These are phyloP conservation scores for Chloroceryle inda DNA, from an alignment of 2,797 vertebrate species.

Conservation along the genomic window DNA sequence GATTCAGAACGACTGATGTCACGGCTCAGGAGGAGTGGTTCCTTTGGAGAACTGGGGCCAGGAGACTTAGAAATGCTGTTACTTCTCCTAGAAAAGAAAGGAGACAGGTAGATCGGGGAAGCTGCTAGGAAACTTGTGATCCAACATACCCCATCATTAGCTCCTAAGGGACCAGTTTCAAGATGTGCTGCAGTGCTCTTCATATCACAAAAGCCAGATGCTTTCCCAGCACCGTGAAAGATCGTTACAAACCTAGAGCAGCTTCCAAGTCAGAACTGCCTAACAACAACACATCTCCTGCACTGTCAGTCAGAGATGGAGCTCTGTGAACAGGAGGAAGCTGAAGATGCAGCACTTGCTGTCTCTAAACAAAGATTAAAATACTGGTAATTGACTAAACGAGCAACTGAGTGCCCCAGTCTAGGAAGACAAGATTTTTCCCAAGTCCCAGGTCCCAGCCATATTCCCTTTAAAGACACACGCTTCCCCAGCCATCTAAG, in stretches of 20 bases:
- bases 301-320: background rate
- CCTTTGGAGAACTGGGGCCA: slow-evolving; percentile 90
- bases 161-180: background rate
- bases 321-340: background rate
- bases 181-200: background rate
- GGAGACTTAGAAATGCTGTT: slow-evolving; percentile 94
- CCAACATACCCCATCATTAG: background rate
- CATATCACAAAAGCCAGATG: background rate
- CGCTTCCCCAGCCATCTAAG: background rate
- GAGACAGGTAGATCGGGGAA: background rate
- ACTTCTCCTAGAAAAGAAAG: slow-evolving; percentile 84
- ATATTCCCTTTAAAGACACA: background rate
- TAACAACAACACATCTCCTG: background rate
- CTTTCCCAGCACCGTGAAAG: background rate
- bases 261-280: background rate
- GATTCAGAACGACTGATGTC: slow-evolving; percentile 94
- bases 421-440: background rate
- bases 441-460: background rate
- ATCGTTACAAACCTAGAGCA: background rate
- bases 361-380: background rate
- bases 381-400: background rate
- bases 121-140: background rate
- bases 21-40: slow-evolving; percentile 82
- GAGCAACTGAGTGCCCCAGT: background rate
- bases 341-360: background rate